A percentile compares a stretch with the other conserved stretches of the same genome.
These are phyloP conservation scores for Zele albiditarsus DNA, from an alignment of 2,888 invertebrate species.

Conservation along the genomic window DNA sequence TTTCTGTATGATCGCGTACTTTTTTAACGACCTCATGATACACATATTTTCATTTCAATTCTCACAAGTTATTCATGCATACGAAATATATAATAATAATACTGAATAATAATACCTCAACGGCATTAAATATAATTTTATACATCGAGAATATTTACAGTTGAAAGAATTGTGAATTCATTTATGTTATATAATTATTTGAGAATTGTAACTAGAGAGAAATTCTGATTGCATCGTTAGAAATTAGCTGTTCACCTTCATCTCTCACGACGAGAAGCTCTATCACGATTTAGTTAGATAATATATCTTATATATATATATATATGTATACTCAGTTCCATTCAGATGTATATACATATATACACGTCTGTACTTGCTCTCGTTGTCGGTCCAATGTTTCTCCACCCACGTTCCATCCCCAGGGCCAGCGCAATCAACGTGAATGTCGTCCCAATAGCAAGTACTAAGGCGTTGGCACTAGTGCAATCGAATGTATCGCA, in stretches of 20 bases:
- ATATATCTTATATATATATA: neutral
- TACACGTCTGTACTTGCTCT: slow-evolving; percentile 2
- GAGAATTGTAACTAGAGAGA: neutral
- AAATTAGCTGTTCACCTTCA: slow-evolving; percentile 23
- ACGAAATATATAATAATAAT: no score
- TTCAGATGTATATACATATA: neutral
- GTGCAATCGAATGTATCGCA: slow-evolving; percentile 32
- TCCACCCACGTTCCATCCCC: slow-evolving; percentile 12
- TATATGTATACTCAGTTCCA: no score
- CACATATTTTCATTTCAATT: no score
- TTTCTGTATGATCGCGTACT: no score
- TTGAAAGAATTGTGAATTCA: neutral
- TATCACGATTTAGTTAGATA: slow-evolving; percentile 12
- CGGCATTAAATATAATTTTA: no score
- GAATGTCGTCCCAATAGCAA: slow-evolving; percentile 16
- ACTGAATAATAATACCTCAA: no score
- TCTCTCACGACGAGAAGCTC: neutral
- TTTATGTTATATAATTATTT: neutral
- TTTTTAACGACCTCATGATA: no score
- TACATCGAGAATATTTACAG: no score
- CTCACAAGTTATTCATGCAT: no score
- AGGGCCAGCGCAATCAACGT: slow-evolving; percentile 31
- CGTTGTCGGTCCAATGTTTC: neutral
- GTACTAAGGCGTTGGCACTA: slow-evolving; percentile 31
- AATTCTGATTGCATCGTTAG: slow-evolving; percentile 31